These are phyloP conservation scores for Acromyrmex heyeri DNA, from an alignment of 1,140 invertebrate genomes.

Conservation along the genomic window DNA sequence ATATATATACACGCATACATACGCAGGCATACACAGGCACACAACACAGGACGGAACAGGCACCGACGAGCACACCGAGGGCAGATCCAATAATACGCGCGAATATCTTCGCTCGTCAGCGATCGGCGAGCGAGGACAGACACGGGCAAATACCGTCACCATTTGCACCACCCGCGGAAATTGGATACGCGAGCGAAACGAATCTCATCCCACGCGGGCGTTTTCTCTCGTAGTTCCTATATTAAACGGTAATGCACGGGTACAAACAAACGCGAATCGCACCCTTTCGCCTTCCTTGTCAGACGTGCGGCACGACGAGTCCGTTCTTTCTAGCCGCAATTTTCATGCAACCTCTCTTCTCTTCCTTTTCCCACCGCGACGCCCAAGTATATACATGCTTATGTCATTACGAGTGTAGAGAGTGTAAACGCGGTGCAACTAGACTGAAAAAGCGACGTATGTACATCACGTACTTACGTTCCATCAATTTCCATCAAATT, in stretches of 20 bases:
- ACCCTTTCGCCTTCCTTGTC: background rate
- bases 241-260: background rate
- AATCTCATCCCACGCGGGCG: background rate
- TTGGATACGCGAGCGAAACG: background rate
- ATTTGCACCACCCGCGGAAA: constrained; percentile 5
- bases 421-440: background rate
- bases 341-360: background rate
- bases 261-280: constrained; percentile 53
- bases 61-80: background rate
- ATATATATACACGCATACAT: background rate
- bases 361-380: background rate
- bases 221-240: background rate
- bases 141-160: background rate
- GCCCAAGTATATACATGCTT: background rate
- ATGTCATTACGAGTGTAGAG: background rate
- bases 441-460: background rate
- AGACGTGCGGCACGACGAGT: background rate
- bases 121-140: background rate
- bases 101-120: background rate
- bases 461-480: background rate
- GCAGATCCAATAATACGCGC: constrained; percentile 28
- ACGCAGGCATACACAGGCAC: too few species aligned
- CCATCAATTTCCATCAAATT: background rate
- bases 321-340: background rate
- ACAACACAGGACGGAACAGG: background rate